Base-by-base conservation (phyloP, 2,888 invertebrate species). In the Lithophane semibrunnea region DNA sequence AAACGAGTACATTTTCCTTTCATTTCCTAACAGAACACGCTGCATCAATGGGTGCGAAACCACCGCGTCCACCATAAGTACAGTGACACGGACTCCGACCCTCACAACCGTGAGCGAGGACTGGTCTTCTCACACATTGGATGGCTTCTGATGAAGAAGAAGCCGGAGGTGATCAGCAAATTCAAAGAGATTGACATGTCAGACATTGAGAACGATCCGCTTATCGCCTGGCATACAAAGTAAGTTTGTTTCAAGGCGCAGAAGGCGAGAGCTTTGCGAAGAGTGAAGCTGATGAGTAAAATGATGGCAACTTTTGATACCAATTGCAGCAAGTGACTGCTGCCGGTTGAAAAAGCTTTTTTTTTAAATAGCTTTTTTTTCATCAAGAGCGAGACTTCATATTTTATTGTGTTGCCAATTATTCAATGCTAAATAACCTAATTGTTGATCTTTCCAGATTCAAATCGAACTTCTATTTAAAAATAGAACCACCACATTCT, bases 91-190 rank as follows among this genome's bases (percentile, higher is more conserved):
- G 78, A 79, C 5, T 61, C 71, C 13, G 79, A 79, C 24, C 66
- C 71, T 12, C 71, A 78, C 37, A 79, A 66, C 18, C 29, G 47
- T 12, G 60, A 61, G 21, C 79, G 79, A 2, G 79, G 72, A 7
- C 37, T 79, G 21, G 61, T 66, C 16, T 56, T 79, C 72, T 67
- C 67, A 3, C 79, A 79, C 13, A 72, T 79, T 10, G 63, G 67
- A 13, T 79, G 67, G 67, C 79, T 73, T 18, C 49, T 79, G 24
- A 79, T 79, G 79, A 72, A 79, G 47, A 67, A 73, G 66, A 79
- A 79, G 7, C 49, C 21, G 0, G 29, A 66, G 37, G 73, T 79
- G 10, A 21, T 49, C 42, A 79, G 66, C 49, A 79, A 78, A 52
- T 65, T 65, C 24, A 69, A 61, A 3, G 60, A 79, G 21, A 79